A percentile compares a stretch with the other conserved stretches of the same genome.
These are phyloP conservation scores for Sorex fumeus DNA, from an alignment of 2,113 vertebrate genomes.

Conservation along the genomic window DNA sequence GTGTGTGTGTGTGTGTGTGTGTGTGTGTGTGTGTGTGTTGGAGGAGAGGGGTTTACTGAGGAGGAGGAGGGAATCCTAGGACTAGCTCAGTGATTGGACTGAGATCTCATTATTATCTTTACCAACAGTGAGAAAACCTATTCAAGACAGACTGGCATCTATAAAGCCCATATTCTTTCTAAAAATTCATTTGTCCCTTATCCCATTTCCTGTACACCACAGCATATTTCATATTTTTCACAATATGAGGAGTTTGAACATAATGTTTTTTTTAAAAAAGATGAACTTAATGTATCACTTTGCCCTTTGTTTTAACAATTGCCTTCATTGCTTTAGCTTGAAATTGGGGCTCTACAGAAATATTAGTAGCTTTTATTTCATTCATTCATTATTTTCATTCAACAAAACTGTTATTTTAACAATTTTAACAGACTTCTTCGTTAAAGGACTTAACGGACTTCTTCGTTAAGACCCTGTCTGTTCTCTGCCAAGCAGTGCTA, in stretches of 20 bases:
- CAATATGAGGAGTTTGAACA: neutral
- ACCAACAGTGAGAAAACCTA: neutral
- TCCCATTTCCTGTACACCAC: neutral
- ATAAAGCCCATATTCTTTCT: neutral
- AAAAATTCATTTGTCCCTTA: neutral
- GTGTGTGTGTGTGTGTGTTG: neutral
- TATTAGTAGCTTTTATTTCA: constrained; percentile 14
- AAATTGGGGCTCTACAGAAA: constrained; percentile 43
- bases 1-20: too few species aligned
- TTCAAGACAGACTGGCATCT: neutral
- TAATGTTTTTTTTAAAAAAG: neutral
- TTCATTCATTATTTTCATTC: constrained; percentile 34
- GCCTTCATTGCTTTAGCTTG: neutral
- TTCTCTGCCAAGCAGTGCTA: neutral
- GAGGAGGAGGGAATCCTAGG: neutral
- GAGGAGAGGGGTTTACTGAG: too few species aligned
- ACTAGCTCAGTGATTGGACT: neutral
- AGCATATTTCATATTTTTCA: neutral
- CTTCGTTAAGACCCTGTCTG: too few species aligned
- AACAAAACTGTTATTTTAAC: constrained; percentile 15
- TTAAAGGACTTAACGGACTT: too few species aligned
- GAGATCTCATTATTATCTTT: neutral
- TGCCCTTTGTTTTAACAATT: constrained; percentile 44
- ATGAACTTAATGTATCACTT: neutral
- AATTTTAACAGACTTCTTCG: too few species aligned